phyloP scores from a whole-genome alignment of 2,113 vertebrate species.

The Lipotes vexillifer region DNA sequence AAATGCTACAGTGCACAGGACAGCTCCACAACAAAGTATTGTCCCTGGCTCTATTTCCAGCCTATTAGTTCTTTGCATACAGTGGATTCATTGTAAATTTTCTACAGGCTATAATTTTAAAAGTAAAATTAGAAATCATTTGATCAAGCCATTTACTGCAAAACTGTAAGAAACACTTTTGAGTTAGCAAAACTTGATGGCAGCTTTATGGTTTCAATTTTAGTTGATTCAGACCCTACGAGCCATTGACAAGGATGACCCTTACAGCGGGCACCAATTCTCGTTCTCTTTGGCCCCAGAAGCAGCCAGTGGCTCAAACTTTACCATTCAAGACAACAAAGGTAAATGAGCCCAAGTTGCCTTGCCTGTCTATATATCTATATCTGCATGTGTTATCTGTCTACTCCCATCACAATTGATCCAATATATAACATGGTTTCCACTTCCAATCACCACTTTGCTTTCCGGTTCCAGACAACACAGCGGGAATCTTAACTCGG shows the following conservation, averaged over 20 bases:
- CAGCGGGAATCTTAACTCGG: slow-evolving; percentile 91
- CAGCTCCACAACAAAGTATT: not conserved
- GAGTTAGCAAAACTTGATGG: slow-evolving; percentile 42
- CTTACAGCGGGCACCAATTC: slow-evolving; percentile 90
- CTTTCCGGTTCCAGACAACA: slow-evolving; percentile 89
- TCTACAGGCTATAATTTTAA: not conserved
- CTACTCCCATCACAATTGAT: not conserved
- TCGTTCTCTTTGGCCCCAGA: slow-evolving; percentile 91
- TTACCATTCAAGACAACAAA: slow-evolving; percentile 95
- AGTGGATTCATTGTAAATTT: not conserved
- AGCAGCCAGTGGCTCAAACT: slow-evolving; percentile 90
- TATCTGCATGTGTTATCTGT: accelerated
- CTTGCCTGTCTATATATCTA: not conserved
- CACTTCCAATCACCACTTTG: not conserved
- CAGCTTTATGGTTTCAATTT: slow-evolving; percentile 63
- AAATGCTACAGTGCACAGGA: not conserved
- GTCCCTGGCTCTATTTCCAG: not conserved
- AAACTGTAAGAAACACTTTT: not conserved
- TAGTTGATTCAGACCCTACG: slow-evolving; percentile 95
- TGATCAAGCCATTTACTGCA: not conserved
- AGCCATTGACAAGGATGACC: slow-evolving; percentile 92
- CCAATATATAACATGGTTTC: accelerated
- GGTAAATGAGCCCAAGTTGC: slow-evolving; percentile 77
- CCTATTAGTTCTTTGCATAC: not conserved
- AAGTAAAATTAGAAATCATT: not conserved